These are phyloP conservation scores for Epinephelus coioides DNA, from an alignment of 2,797 vertebrate species.

Conservation along the genomic window DNA sequence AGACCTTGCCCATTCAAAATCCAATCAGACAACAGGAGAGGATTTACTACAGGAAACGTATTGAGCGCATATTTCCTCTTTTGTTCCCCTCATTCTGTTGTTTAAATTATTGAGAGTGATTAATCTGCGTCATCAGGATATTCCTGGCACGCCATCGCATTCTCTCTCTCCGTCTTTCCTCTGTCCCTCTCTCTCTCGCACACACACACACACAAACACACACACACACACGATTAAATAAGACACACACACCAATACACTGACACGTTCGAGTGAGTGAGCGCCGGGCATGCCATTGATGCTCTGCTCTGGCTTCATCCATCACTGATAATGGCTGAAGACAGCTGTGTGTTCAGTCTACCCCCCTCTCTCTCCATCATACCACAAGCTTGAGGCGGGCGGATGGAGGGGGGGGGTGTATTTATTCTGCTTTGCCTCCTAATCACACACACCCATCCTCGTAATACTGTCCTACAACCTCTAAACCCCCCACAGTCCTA, in stretches of 20 bases:
- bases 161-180: slow-evolving; percentile 34
- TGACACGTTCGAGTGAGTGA: slow-evolving; percentile 75
- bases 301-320: slow-evolving; percentile 87
- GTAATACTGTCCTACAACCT: slow-evolving; percentile 58
- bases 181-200: slow-evolving; percentile 15
- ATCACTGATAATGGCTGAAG: slow-evolving; percentile 86
- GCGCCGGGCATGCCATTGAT: slow-evolving; percentile 81
- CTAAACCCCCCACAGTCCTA: slow-evolving; percentile 8
- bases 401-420: slow-evolving; percentile 78
- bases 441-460: slow-evolving; percentile 65
- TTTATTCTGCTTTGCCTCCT: slow-evolving; percentile 77
- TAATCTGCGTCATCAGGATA: slow-evolving; percentile 64
- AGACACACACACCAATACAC: slow-evolving; percentile 56
- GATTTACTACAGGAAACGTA: slow-evolving; percentile 58
- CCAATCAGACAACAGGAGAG: slow-evolving; percentile 41
- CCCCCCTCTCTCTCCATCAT: slow-evolving; percentile 74
- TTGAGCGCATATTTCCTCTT: slow-evolving; percentile 57
- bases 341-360: slow-evolving; percentile 88
- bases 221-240: slow-evolving; percentile 36
- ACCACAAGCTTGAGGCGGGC: slow-evolving; percentile 75
- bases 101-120: slow-evolving; percentile 49
- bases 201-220: not conserved
- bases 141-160: slow-evolving; percentile 48
- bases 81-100: slow-evolving; percentile 58
- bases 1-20: slow-evolving; percentile 58